Conservation (phyloP, 2,797 vertebrate genomes). For the Craterocephalus amniculus region DNA sequence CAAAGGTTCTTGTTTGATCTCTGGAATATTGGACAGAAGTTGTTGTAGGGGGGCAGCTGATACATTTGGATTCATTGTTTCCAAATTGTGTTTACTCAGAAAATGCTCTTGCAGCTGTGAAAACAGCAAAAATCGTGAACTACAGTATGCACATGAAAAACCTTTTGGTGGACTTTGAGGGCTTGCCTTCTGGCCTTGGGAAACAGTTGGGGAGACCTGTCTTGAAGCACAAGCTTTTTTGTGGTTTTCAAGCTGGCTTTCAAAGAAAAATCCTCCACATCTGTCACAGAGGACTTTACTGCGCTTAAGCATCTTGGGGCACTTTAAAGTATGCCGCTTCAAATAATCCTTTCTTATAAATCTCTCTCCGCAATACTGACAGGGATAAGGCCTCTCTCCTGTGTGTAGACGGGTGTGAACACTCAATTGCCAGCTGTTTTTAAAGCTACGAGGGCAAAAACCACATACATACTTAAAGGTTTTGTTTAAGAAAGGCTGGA, state of each 20-base stretch:
- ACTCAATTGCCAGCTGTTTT: constrained; percentile 56
- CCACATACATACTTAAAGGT: constrained; percentile 73
- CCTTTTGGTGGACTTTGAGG: constrained; percentile 61
- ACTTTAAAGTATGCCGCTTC: constrained; percentile 77
- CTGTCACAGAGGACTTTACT: constrained; percentile 68
- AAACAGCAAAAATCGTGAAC: constrained; percentile 81
- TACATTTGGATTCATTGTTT: constrained; percentile 51
- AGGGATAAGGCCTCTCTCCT: constrained; percentile 81
- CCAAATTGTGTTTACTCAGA: constrained; percentile 75
- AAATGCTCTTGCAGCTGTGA: constrained; percentile 86
- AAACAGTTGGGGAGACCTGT: constrained; percentile 26
- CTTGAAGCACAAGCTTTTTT: constrained; percentile 58
- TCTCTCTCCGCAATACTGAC: constrained; percentile 77
- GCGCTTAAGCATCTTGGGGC: constrained; percentile 46
- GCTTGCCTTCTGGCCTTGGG: constrained; percentile 28
- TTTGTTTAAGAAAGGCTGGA: constrained; percentile 69
- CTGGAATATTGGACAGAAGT: constrained; percentile 66
- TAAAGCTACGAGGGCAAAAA: constrained; percentile 81
- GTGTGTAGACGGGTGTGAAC: constrained; percentile 82
- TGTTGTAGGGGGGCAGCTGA: constrained; percentile 70
- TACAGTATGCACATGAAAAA: constrained; percentile 84
- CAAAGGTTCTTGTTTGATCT: constrained; percentile 76
- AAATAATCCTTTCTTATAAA: constrained; percentile 84
- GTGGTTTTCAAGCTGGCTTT: constrained; percentile 63
- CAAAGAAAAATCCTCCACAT: constrained; percentile 76